Conservation (phyloP, 2,888 invertebrate species). For the Nomada lathburiana region DNA sequence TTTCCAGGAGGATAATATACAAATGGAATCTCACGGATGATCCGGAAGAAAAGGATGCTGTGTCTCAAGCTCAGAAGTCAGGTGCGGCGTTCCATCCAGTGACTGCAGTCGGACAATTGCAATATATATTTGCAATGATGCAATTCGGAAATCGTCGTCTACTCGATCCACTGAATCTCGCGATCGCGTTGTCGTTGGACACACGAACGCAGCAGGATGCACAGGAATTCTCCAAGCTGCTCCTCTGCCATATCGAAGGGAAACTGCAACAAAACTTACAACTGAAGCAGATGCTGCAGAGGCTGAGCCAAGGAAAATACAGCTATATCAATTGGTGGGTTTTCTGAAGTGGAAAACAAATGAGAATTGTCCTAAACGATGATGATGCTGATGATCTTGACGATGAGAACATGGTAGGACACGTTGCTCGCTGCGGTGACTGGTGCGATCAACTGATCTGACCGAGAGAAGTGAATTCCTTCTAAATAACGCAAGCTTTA, state of each 20-base stretch:
- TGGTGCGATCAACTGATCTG: slow-evolving; percentile 75
- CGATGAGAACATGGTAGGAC: slow-evolving; percentile 74
- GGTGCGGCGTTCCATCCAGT: slow-evolving; percentile 81
- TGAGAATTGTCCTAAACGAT: slow-evolving; percentile 73
- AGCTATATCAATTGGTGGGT: slow-evolving; percentile 80
- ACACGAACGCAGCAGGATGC: slow-evolving; percentile 88
- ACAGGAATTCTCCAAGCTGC: slow-evolving; percentile 88
- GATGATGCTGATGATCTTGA: slow-evolving; percentile 73
- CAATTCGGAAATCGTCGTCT: slow-evolving; percentile 85
- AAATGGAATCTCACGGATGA: slow-evolving; percentile 86
- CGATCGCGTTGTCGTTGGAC: slow-evolving; percentile 86
- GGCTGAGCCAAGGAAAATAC: slow-evolving; percentile 81
- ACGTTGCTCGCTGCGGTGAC: slow-evolving; percentile 73
- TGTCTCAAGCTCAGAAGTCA: slow-evolving; percentile 68
- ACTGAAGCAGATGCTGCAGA: slow-evolving; percentile 78
- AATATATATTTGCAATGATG: slow-evolving; percentile 87
- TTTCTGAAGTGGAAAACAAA: slow-evolving; percentile 75
- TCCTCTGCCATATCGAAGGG: slow-evolving; percentile 86
- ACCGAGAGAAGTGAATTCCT: slow-evolving; percentile 58
- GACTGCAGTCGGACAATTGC: slow-evolving; percentile 86
- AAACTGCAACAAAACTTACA: slow-evolving; percentile 82
- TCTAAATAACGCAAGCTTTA: slow-evolving; percentile 56
- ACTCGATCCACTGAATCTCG: slow-evolving; percentile 87
- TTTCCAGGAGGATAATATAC: slow-evolving; percentile 85
- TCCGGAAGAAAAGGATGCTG: slow-evolving; percentile 78